These are phyloP conservation scores for Anticlea derivata DNA, from an alignment of 2,888 invertebrate species.

Conservation along the genomic window DNA sequence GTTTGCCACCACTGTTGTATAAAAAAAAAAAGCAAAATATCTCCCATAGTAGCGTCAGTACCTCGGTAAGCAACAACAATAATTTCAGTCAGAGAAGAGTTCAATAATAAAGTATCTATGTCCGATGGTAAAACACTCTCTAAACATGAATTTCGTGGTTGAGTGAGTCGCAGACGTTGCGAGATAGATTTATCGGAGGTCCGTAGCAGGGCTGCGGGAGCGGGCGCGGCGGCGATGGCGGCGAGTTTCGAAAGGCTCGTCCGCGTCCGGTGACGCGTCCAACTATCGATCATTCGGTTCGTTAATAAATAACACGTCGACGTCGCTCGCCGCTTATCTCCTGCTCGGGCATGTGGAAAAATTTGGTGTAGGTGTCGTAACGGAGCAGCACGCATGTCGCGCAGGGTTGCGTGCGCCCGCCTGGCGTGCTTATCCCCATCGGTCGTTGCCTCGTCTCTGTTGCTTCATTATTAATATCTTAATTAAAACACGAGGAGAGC, in stretches of 20 bases:
- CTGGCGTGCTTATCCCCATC: constrained; percentile 65
- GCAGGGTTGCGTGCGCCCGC: constrained; percentile 71
- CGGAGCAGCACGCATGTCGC: constrained; percentile 78
- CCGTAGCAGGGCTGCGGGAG: constrained; percentile 50
- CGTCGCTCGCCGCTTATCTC: constrained; percentile 80
- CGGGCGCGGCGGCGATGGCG: constrained; percentile 50
- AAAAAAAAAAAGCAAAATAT: too few relatives aligned
- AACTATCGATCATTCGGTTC: constrained; percentile 84
- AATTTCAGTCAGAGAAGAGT: constrained; percentile 12
- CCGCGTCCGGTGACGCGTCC: constrained; percentile 81
- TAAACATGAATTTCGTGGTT: constrained; percentile 51
- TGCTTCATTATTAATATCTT: constrained; percentile 68
- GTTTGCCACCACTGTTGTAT: too few relatives aligned
- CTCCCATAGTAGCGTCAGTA: too few relatives aligned
- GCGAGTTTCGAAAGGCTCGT: constrained; percentile 78
- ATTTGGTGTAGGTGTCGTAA: constrained; percentile 83
- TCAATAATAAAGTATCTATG: constrained; percentile 8
- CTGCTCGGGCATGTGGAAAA: constrained; percentile 83
- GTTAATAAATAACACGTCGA: constrained; percentile 84
- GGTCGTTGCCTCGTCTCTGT: constrained; percentile 64
- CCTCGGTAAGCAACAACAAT: constrained; percentile 3
- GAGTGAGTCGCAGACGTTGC: constrained; percentile 57
- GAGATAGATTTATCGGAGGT: constrained; percentile 59
- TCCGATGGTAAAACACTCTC: constrained; percentile 10
- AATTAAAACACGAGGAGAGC: constrained; percentile 57